These are phyloP conservation scores for Artibeus lituratus DNA, from an alignment of 2,797 vertebrate genomes.

Conservation along the genomic window DNA sequence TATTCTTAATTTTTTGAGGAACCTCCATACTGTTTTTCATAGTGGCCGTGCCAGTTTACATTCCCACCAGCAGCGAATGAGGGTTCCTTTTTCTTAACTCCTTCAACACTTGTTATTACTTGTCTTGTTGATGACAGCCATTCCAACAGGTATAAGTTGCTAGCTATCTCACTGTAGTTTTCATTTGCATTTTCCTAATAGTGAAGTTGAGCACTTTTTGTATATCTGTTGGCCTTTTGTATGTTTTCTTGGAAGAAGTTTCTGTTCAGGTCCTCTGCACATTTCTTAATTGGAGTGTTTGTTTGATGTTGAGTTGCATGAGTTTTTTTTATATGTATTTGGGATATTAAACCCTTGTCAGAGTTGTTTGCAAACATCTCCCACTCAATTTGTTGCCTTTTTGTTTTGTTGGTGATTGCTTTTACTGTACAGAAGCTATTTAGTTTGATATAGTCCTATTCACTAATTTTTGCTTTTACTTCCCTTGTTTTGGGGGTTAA, in stretches of 20 bases:
- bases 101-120: background rate
- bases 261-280: background rate
- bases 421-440: background rate
- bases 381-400: background rate
- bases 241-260: background rate
- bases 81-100: background rate
- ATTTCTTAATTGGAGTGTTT: background rate
- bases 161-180: background rate
- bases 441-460: background rate
- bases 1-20: background rate
- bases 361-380: background rate
- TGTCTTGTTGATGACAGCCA: background rate
- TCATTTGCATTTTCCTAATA: background rate
- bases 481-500: background rate
- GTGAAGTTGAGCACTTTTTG: background rate
- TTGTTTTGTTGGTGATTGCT: background rate
- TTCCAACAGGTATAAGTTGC: background rate
- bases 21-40: background rate
- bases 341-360: background rate
- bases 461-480: background rate
- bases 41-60: background rate
- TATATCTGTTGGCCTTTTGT: background rate
- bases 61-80: background rate
- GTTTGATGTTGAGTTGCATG: background rate
- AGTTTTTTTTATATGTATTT: background rate